Evolutionary conservation across 2,797 vertebrate genomes (phyloP), one percentile per base, ranked within the genome.

Genomic region (Tragopan temminckii): DNA sequence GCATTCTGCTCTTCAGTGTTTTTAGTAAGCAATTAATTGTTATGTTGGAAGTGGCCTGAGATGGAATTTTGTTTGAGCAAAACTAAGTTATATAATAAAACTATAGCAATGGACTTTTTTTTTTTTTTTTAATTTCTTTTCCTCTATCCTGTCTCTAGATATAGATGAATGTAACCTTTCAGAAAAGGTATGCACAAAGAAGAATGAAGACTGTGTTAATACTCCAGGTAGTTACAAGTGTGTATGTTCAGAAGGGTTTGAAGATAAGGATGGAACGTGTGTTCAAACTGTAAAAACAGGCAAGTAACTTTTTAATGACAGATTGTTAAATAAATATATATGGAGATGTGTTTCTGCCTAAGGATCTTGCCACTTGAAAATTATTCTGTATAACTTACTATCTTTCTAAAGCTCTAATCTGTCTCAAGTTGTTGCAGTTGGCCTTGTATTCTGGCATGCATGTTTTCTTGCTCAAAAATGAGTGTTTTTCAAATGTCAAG

Each of bases 121-220:
- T 80, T 67, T 82, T 86, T 23, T 15, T 27, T 16, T 25, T 27
- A 46, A 8, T 27, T 50, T 15, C 29, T 53, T 53, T 53, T 53
- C 29, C 29, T 53, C 55, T 57, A 21, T 57, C 8, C 14, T 83
- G 1, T 80, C n/a, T 76, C 24, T 94, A 99, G 99, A 99, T 80
- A 35, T 99, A 6, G 97, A 99, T 31, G 99, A 99, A 94, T 99
- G 99, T 90, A 97, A 96, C 1, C 97, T 96, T 75, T 58, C 97
- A 0, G 98, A 98, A 67, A 63, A 96, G 2, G 90, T 91, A 1
- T 99, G 99, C 62, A 16, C 43, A 0, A 91, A 97, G 84, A 97
- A 98, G 43, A 96, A 99, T 38, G 98, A 98, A 88, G 95, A 98
- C 91, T 99, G 99, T 88, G 75, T 99, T 82, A 99, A 99, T 95